Base-by-base conservation (phyloP, 2,888 invertebrate genomes). In the Trissolcus japonicus region DNA sequence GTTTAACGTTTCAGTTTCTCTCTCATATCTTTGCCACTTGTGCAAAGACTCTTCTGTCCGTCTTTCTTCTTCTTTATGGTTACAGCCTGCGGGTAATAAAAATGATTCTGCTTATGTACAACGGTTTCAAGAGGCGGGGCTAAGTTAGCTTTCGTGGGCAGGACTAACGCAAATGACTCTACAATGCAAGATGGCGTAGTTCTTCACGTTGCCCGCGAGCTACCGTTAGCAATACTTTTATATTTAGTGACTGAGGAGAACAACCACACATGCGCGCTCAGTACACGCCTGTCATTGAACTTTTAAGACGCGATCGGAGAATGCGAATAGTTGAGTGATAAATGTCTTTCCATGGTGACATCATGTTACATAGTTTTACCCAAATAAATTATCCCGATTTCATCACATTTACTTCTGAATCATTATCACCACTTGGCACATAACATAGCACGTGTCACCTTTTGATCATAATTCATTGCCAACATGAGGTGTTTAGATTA, bases 141-240 rank as follows among this genome's bases (percentile, higher is more conserved):
- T 89, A 89, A 85, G 84, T 84, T 86, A 87, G 87, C 87, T 86
- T 87, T 90, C 88, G 90, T 90, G 90, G 91, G 91, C 90, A 89
- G 91, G 91, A 88, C 90, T 89, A 89, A 87, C 87, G 88, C 86
- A 89, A 89, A 90, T 91, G 90, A 91, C 90, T 90, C 90, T 89
- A 89, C 86, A 84, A 87, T 87, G 89, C 90, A 91, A 91, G 90
- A 91, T 91, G 91, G 91, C 91, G 90, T 86, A 84, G 81, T 76
- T 79, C 82, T 77, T 72, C 74, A 73, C 77, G 72, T 78, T 82
- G 83, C 83, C 83, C 82, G 83, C 82, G 82, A 85, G 83, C 81
- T 84, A 82, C 84, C 83, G 67, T 67, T 74, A 61, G 74, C 62
- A 54, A 67, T 68, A 68, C 74, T 74, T 85, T 87, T 87, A 87